Evolutionary conservation across 2,888 invertebrate genomes (phyloP), one percentile per base, ranked within the genome.

Genomic region (Volucella inflata): DNA sequence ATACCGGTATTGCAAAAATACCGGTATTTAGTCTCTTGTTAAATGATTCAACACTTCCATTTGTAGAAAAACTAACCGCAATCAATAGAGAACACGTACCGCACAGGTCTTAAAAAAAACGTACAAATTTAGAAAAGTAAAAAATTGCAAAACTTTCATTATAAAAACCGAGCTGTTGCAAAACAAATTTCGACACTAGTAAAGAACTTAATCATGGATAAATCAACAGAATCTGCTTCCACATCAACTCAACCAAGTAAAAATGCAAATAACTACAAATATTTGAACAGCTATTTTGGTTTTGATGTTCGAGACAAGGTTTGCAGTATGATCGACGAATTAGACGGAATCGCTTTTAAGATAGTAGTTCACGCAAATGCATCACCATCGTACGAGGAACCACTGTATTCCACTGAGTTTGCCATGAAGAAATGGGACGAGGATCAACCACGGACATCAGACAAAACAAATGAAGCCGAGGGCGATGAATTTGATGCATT

Each of bases 301-400:
- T 57, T 36, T 9, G 71, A 64, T 16, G 14, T 65, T 14, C 57
- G 14, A 8, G 9, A 71, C 3, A 65, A 55, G 17, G 44, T 79
- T 8, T 14, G 59, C 40, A 59, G 59, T 44, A 57, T 59, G 10
- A 38, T 65, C 38, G 1, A 51, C 8, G 51, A 72, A 1, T 40
- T 71, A 16, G 30, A 65, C 4, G 65, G 53, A 9, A 17, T 79
- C 9, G 38, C 38, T 6, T n/a, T 72, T 30, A 40, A 14, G 30
- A 53, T 79, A 17, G 40, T 50, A n/a, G 38, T 78, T 12, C 50
- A 71, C 17, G 38, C 44, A 12, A 64, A 68, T 6, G 60, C 53
- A 14, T 3, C 10, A 46, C n/a, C 38, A 42, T 9, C 11, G 1
- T 14, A n/a, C 12, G 10, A 8, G 17, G 3, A 9, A 12, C 17